Conservation (phyloP, 2,797 vertebrate genomes). For the Chaenodraco wilsoni region DNA sequence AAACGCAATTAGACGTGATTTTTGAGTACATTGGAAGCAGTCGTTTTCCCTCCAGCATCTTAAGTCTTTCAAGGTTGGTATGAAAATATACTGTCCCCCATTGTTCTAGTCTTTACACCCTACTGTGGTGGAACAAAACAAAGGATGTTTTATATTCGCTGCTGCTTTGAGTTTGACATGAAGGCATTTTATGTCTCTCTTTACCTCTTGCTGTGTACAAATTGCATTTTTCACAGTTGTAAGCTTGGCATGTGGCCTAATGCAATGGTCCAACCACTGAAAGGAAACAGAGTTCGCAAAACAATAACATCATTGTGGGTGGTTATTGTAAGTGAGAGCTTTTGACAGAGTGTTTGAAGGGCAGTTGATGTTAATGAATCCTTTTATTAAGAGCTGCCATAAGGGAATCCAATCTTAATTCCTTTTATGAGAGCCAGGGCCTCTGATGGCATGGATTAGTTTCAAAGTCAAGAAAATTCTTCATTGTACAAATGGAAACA, state of each 20-base stretch:
- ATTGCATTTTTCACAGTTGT: slow-evolving; percentile 39
- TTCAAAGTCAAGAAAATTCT: slow-evolving; percentile 27
- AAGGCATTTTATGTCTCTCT: slow-evolving; percentile 52
- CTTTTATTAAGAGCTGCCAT: not conserved
- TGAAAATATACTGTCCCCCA: slow-evolving; percentile 52
- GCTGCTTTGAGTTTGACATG: slow-evolving; percentile 38
- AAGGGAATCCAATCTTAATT: slow-evolving; percentile 12
- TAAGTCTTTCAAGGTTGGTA: slow-evolving; percentile 38
- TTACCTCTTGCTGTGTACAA: slow-evolving; percentile 31
- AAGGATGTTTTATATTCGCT: slow-evolving; percentile 50
- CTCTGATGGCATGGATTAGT: slow-evolving; percentile 11
- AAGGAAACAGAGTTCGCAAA: slow-evolving; percentile 38
- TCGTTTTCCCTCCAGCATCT: slow-evolving; percentile 26
- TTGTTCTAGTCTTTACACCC: slow-evolving; percentile 54
- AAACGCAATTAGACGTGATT: slow-evolving; percentile 34
- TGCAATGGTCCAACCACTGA: slow-evolving; percentile 34
- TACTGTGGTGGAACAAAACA: slow-evolving; percentile 46
- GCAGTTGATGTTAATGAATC: slow-evolving; percentile 19
- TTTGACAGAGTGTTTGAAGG: too few relatives aligned
- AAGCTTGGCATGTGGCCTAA: slow-evolving; percentile 43
- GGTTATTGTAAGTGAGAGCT: slow-evolving; percentile 35
- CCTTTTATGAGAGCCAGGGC: slow-evolving; percentile 19
- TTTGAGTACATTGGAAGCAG: slow-evolving; percentile 38
- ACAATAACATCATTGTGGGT: slow-evolving; percentile 37
- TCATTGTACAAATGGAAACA: slow-evolving; percentile 25